A percentile compares a stretch with the other conserved stretches of the same genome.
These are phyloP conservation scores for Heliothis peltigera DNA, from an alignment of 2,888 invertebrate genomes.

Conservation along the genomic window DNA sequence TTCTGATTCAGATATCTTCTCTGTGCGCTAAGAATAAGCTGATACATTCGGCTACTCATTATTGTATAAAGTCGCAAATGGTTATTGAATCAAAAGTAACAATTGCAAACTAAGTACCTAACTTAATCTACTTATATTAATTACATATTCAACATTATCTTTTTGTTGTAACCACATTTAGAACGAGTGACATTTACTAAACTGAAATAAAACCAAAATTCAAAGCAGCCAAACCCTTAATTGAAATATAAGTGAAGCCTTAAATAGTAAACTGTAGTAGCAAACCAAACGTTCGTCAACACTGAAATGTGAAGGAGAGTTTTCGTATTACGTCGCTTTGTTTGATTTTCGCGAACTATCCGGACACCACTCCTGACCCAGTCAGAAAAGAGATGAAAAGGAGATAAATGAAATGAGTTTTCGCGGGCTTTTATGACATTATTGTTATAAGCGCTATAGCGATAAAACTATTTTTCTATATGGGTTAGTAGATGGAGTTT, in stretches of 20 bases:
- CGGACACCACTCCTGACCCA: conserved; percentile 19
- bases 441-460: not conserved
- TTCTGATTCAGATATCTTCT: too few species aligned
- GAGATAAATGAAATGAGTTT: conserved; percentile 26
- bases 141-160: too few species aligned
- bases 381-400: conserved; percentile 18
- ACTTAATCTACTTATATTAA: too few species aligned
- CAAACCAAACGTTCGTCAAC: conserved; percentile 26
- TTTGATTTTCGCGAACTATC: conserved; percentile 39
- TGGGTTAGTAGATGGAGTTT: not conserved
- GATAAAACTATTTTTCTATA: not conserved
- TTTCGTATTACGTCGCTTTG: conserved; percentile 19
- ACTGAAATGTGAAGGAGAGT: conserved; percentile 21
- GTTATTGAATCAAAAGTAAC: too few species aligned
- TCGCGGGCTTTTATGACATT: conserved; percentile 1
- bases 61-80: too few species aligned
- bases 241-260: not conserved
- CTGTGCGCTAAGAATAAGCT: too few species aligned
- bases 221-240: not conserved
- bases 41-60: too few species aligned
- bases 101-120: too few species aligned
- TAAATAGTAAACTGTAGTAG: conserved; percentile 8
- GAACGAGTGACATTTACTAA: too few species aligned
- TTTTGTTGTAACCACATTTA: too few species aligned
- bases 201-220: too few species aligned